A percentile compares a stretch with the other conserved stretches of the same genome.
Evolutionary conservation across 2,797 vertebrate species (phyloP).

Genomic region (Melanotaenia trifasciata): DNA sequence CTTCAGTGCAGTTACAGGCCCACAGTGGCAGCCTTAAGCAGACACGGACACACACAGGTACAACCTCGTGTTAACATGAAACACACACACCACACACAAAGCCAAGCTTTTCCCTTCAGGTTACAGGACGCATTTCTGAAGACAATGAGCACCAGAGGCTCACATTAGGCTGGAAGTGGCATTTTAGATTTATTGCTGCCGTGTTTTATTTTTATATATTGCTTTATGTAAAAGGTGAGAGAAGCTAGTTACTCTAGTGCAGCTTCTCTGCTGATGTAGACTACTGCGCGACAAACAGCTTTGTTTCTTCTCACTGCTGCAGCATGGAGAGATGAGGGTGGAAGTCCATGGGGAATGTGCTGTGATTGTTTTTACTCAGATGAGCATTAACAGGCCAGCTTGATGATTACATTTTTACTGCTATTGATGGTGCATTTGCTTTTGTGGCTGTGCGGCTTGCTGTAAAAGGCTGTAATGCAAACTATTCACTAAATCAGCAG

Average conservation of each 20-base stretch:
- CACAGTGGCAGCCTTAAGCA: constrained; percentile 32
- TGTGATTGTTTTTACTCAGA: constrained; percentile 47
- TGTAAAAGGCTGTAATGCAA: constrained; percentile 40
- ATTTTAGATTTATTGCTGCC: constrained; percentile 29
- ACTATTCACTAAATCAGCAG: constrained; percentile 36
- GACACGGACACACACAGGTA: constrained; percentile 39
- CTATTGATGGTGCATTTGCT: constrained; percentile 40
- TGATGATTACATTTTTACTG: constrained; percentile 34
- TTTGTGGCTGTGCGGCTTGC: constrained; percentile 3
- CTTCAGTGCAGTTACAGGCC: constrained; percentile 41
- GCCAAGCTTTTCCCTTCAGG: constrained; percentile 23
- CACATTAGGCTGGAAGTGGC: constrained; percentile 16
- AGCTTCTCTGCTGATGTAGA: constrained; percentile 33
- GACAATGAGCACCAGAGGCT: constrained; percentile 6
- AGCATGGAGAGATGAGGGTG: constrained; percentile 9
- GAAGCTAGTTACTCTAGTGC: constrained; percentile 31
- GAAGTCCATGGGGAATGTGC: constrained; percentile 50
- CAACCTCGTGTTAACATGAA: constrained; percentile 24
- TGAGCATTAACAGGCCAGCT: constrained; percentile 33
- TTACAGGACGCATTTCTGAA: constrained; percentile 13
- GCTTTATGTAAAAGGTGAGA: constrained; percentile 21
- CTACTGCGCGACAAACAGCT: constrained; percentile 47
- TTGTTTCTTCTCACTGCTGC: constrained; percentile 34
- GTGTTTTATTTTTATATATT: constrained; percentile 17
- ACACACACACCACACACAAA: constrained; percentile 7